Evolutionary conservation across 2,113 vertebrate species (phyloP), one percentile per base, ranked within the genome.

Genomic region (Hemiprocne comata): DNA sequence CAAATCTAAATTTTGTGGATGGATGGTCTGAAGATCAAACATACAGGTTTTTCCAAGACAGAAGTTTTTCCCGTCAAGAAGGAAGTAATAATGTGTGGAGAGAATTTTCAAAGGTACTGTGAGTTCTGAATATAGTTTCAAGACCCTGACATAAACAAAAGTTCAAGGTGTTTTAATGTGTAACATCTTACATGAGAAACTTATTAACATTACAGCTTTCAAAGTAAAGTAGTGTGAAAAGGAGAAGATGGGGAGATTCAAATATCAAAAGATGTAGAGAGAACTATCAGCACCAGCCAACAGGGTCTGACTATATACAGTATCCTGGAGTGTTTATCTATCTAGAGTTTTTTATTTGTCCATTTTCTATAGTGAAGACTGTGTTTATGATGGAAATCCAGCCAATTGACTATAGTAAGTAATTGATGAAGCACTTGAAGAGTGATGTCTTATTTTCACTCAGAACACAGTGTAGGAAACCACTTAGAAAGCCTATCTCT

Each of bases 391-490:
- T 44, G 46, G 44, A 90, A 95, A 84, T 94, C 89, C 89, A 90
- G 31, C 46, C 82, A 93, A 74, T 87, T 89, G 25, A 77, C 92
- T 81, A 29, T 7, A 80, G 48, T 10, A 89, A 92, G 94, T 90
- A 90, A 92, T 14, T 92, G 81, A 95, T 93, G 75, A 96, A 94
- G 54, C 31, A 74, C 74, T 74, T 79, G 24, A 94, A 91, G 78
- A 66, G 38, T 25, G 26, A 23, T 73, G 54, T 87, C 85, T 93
- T 89, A 83, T 93, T 95, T 92, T 91, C 55, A 81, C 70, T 76
- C n/a, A 79, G 40, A 91, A 65, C 20, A 95, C 46, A 76, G 44
- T 91, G 74, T 58, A 71, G 76, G 66, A 89, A 96, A 78, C 18
- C 55, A 85, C 38, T 93, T 90, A 66, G 31, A 90, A 96, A 96